Base-by-base conservation (phyloP, 2,797 vertebrate genomes). In the Anguilla anguilla region DNA sequence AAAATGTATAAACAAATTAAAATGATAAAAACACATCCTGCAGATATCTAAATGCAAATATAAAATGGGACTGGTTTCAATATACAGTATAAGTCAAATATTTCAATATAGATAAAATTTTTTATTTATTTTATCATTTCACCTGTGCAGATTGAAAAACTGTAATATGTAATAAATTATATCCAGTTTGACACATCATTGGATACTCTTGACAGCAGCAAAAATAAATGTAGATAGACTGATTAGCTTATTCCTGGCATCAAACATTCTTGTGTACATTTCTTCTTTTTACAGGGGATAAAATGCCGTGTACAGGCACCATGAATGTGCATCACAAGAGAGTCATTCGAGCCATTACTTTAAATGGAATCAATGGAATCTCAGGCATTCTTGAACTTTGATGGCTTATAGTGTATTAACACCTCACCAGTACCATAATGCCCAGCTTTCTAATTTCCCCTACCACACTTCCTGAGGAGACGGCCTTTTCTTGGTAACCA, bases 401-500 rank as follows among this genome's bases (percentile, higher is more conserved):
- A 43, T 61, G 2, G 9, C 11, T 13, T 3, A 43, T 17, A 51
- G 77, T 74, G 31, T 74, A 15, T 74, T 39, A 7, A 74, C 31
- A 39, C 11, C 35, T 43, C 2, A 10, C 67, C 10, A 72, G 67
- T 72, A 72, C 28, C 35, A 35, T 43, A 43, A 43, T 13, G 11
- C 69, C 25, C 11, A 22, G 39, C 39, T 55, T 55, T 51, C 3
- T 43, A 87, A 31, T 81, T 87, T 67, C 53, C 55, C 46, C 81
- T 67, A 10, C 57, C 57, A 82, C 55, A 49, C 59, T 82, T 28
- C 86, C 86, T 79, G 15, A 31, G 81, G 43, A 87, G 83, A 87
- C 28, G 39, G 22, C 57, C 59, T 87, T 87, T 69, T 74, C 86
- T 69, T 83, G 86, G 86, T 87, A 83, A 87, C 86, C 57, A 46